These are phyloP conservation scores for Asarcornis scutulata DNA, from an alignment of 2,113 vertebrate species.

Conservation along the genomic window DNA sequence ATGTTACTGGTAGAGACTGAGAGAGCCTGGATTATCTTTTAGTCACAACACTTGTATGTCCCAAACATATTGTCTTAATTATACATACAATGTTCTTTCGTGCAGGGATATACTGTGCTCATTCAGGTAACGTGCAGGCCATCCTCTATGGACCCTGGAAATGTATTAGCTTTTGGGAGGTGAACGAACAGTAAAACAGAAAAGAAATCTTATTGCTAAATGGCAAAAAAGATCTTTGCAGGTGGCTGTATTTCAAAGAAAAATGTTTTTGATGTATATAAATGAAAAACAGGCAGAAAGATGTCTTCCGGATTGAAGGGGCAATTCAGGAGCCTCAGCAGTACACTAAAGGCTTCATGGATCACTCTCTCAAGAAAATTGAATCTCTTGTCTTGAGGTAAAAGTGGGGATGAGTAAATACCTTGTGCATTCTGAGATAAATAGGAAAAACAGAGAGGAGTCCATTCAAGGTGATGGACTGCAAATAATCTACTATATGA, in stretches of 20 bases:
- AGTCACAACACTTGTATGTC: background rate
- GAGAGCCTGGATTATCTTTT: background rate
- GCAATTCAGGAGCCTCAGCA: background rate
- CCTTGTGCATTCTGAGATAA: background rate
- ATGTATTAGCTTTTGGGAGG: background rate
- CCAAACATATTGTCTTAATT: background rate
- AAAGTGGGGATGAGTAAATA: background rate
- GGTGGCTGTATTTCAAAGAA: background rate
- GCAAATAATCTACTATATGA: background rate
- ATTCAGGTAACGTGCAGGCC: background rate
- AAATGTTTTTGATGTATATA: rapidly evolving
- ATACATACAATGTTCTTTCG: background rate
- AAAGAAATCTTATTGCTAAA: background rate
- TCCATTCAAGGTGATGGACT: background rate
- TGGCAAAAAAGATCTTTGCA: background rate
- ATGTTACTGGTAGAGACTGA: background rate
- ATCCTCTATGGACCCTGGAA: background rate
- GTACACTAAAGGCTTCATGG: background rate
- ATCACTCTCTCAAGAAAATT: background rate
- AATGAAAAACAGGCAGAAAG: background rate
- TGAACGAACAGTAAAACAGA: background rate
- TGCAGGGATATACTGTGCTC: background rate
- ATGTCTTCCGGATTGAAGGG: background rate
- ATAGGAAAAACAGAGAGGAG: background rate
- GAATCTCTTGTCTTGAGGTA: background rate